Percentiles rank a stretch among this genome's conserved stretches.
Conservation (phyloP, 2,888 invertebrate species). For the Cryptosula pallasiana region DNA sequence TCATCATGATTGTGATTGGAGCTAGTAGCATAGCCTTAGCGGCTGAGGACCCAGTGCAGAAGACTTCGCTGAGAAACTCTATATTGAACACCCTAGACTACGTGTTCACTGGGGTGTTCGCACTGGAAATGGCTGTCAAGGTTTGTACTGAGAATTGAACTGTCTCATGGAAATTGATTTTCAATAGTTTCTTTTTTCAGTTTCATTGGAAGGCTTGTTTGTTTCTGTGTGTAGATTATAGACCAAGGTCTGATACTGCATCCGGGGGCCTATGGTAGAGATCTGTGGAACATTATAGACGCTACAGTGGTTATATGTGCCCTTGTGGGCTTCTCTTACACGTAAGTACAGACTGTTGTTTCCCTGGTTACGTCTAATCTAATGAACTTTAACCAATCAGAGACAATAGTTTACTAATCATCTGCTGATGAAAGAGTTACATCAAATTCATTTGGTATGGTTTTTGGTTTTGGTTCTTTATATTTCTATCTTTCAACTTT, state of each 20-base stretch:
- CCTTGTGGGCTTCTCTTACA: conserved; percentile 16
- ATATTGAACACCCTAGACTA: conserved; percentile 18
- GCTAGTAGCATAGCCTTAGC: conserved; percentile 25
- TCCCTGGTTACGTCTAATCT: no score
- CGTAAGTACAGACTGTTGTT: conserved; percentile 10
- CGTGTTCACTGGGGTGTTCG: conserved; percentile 22
- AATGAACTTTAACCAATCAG: no score
- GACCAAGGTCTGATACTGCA: conserved; percentile 22
- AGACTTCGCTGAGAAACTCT: neutral
- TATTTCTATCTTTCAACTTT: no score
- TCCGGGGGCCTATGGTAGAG: conserved; percentile 21
- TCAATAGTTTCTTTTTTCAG: no score
- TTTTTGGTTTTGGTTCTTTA: no score
- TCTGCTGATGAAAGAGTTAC: no score
- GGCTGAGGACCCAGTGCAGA: conserved; percentile 22
- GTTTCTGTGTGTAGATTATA: conserved; percentile 1
- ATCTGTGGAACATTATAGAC: conserved; percentile 25
- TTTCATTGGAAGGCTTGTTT: no score
- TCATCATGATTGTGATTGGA: conserved; percentile 25
- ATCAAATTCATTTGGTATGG: no score
- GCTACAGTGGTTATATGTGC: conserved; percentile 24
- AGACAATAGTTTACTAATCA: no score
- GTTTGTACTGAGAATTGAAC: neutral
- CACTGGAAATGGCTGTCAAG: conserved; percentile 23
- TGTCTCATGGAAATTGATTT: no score